Evolutionary conservation across 2,797 vertebrate genomes (phyloP).

Genomic region (Smutsia temminckii): DNA sequence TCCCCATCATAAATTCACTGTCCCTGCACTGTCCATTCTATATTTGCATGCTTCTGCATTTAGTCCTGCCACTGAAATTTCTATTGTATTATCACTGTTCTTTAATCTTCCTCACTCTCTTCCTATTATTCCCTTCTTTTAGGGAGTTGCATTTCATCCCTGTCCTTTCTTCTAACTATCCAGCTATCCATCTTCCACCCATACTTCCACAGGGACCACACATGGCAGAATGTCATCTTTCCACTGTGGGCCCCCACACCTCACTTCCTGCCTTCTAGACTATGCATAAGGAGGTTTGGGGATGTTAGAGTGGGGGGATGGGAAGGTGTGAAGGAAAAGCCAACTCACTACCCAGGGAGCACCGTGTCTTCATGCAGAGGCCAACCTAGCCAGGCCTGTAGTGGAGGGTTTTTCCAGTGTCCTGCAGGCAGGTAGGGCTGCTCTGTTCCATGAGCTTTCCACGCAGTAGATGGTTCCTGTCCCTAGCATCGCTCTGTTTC

Average conservation of each 20-base stretch:
- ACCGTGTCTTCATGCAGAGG: fast-evolving
- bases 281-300: fast-evolving
- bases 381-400: fast-evolving
- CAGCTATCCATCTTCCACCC: background rate
- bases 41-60: fast-evolving
- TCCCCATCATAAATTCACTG: fast-evolving
- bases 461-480: fast-evolving
- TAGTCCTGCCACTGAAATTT: fast-evolving
- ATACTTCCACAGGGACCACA: fast-evolving
- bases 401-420: fast-evolving
- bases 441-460: fast-evolving
- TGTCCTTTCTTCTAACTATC: too few species aligned
- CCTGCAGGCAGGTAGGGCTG: background rate
- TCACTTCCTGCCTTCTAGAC: fast-evolving
- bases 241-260: fast-evolving
- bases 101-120: too few species aligned
- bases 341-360: fast-evolving
- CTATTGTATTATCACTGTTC: fast-evolving
- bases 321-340: fast-evolving
- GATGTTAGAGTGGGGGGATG: background rate
- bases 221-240: fast-evolving
- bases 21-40: fast-evolving
- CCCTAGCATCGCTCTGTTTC: background rate
- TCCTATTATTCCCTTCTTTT: background rate
- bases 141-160: fast-evolving